phyloP scores from a whole-genome alignment of 2,888 invertebrate genomes.

The Monopis laevigella region DNA sequence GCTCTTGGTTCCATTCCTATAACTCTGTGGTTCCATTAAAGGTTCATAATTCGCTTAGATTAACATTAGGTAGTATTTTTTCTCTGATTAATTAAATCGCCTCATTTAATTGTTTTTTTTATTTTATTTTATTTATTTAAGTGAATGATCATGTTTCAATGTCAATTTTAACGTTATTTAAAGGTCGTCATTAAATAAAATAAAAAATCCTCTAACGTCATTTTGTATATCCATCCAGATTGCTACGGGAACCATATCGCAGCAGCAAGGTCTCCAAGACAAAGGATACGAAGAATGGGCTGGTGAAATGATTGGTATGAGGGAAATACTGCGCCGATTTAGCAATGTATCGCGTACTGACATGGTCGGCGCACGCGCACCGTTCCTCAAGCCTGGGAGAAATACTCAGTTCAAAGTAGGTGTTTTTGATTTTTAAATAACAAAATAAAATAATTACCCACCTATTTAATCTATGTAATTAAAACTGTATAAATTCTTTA shows the following conservation, averaged over 20 bases:
- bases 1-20: too few species aligned
- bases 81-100: too few species aligned
- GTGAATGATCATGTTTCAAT: too few species aligned
- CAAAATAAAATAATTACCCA: background rate
- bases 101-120: too few species aligned
- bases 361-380: conserved; percentile 87
- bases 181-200: too few species aligned
- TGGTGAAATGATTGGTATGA: conserved; percentile 94
- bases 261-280: conserved; percentile 86
- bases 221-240: conserved; percentile 40
- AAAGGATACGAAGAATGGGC: conserved; percentile 94
- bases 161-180: too few species aligned
- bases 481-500: background rate
- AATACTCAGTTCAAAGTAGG: conserved; percentile 89
- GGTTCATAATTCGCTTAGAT: too few species aligned
- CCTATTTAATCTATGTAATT: background rate
- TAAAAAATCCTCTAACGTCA: too few species aligned
- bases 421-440: background rate
- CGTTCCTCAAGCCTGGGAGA: conserved; percentile 90
- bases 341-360: conserved; percentile 84
- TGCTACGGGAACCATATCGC: conserved; percentile 70
- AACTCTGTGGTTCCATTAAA: too few species aligned
- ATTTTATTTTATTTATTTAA: too few species aligned
- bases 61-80: too few species aligned
- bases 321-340: conserved; percentile 84